A percentile compares a stretch with the other conserved stretches of the same genome.
These are phyloP conservation scores for Leptonema lineaticorne DNA, from an alignment of 1,140 invertebrate species.

Conservation along the genomic window DNA sequence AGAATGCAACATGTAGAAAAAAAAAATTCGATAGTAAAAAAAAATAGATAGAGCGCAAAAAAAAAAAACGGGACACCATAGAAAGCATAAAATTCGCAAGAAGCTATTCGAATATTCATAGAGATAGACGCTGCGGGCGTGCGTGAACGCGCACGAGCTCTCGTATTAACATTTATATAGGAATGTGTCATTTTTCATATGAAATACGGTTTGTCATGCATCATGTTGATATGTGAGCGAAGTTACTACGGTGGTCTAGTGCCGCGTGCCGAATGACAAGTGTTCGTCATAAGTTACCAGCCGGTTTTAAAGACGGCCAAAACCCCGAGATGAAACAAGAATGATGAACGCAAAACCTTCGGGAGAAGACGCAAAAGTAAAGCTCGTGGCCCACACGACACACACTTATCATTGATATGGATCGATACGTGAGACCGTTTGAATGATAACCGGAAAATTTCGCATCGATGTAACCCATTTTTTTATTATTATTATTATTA, in stretches of 20 bases:
- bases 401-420: not conserved
- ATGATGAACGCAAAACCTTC: no score
- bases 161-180: constrained; percentile 9
- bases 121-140: not conserved
- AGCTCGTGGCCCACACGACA: not conserved
- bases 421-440: no score
- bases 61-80: no score
- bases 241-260: not conserved
- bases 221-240: constrained; percentile 24
- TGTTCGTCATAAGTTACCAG: constrained; percentile 21
- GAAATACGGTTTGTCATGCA: constrained; percentile 13
- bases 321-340: not conserved
- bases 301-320: constrained; percentile 13
- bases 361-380: no score
- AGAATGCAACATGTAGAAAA: no score
- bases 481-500: no score
- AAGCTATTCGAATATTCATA: not conserved
- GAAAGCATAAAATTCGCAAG: not conserved
- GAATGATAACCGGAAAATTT: no score
- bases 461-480: no score
- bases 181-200: constrained; percentile 14
- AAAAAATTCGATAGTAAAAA: no score
- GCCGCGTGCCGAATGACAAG: constrained; percentile 17
- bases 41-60: no score
- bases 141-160: not conserved